phyloP scores from a whole-genome alignment of 2,888 invertebrate genomes.

The Platycheirus albimanus region DNA sequence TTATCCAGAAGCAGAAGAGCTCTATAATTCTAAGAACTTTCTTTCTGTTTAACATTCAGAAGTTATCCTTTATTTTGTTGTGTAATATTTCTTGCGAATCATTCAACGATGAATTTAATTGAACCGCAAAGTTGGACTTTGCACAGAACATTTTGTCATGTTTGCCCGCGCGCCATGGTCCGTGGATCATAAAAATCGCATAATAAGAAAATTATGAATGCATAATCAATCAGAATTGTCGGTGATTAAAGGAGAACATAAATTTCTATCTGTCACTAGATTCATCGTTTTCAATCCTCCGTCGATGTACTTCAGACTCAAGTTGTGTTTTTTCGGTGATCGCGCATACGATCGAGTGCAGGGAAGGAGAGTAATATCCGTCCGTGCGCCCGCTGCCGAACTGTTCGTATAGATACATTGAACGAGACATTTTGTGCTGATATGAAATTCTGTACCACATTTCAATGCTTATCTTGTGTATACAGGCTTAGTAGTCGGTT shows the following conservation, averaged over 20 bases:
- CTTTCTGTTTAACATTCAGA: conserved; percentile 23
- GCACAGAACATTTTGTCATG: conserved; percentile 19
- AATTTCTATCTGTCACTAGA: conserved; percentile 75
- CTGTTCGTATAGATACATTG: no score
- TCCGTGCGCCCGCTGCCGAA: no score
- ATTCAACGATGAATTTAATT: neutral
- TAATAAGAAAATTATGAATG: conserved; percentile 76
- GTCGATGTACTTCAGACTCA: conserved; percentile 36
- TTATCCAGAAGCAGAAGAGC: no score
- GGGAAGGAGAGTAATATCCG: no score
- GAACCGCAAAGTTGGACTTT: conserved; percentile 50
- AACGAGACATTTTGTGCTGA: no score
- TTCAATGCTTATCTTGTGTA: conserved; percentile 32
- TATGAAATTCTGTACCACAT: conserved; percentile 42
- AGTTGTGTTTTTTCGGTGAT: conserved; percentile 32
- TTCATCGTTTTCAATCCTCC: conserved; percentile 61
- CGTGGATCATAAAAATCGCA: conserved; percentile 75
- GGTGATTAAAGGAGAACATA: conserved; percentile 77
- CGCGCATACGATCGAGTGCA: neutral
- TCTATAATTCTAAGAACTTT: neutral
- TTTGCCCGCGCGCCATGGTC: conserved; percentile 25
- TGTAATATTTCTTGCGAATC: conserved; percentile 1
- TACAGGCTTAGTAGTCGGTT: conserved; percentile 37
- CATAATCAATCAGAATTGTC: conserved; percentile 77
- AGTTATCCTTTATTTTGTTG: neutral